phyloP scores from a whole-genome alignment of 2,888 invertebrate species.

The Adelphocoris suturalis region DNA sequence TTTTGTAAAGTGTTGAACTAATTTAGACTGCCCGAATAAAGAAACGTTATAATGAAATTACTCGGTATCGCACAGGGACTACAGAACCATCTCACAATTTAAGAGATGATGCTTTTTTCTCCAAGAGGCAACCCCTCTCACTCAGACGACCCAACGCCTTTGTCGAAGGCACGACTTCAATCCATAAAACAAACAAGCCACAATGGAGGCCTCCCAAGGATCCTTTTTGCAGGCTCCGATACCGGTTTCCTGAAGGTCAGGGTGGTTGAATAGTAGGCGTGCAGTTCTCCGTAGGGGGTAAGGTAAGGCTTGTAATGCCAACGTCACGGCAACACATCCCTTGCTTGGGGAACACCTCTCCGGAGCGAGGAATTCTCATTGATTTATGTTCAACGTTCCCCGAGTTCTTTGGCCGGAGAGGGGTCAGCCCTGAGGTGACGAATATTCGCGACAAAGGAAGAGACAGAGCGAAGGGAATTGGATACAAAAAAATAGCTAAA shows the following conservation, averaged over 20 bases:
- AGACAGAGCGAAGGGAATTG: too few relatives aligned
- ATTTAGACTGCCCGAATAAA: too few relatives aligned
- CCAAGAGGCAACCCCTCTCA: background rate
- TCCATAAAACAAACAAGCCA: slow-evolving; percentile 38
- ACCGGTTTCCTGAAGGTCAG: slow-evolving; percentile 56
- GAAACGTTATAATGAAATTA: too few relatives aligned
- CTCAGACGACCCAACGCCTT: background rate
- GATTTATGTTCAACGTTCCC: background rate
- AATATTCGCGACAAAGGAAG: too few relatives aligned
- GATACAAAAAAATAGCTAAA: too few relatives aligned
- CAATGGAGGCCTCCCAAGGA: slow-evolving; percentile 41
- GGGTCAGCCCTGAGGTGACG: too few relatives aligned
- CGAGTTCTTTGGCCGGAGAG: background rate
- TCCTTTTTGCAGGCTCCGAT: slow-evolving; percentile 38
- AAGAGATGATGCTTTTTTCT: background rate
- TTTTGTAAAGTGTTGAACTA: too few relatives aligned
- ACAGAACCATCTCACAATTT: too few relatives aligned
- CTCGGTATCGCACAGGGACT: too few relatives aligned
- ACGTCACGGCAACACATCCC: slow-evolving; percentile 15
- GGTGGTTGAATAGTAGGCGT: slow-evolving; percentile 44
- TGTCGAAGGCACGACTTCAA: slow-evolving; percentile 9
- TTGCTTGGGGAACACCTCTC: background rate
- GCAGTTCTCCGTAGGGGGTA: slow-evolving; percentile 4
- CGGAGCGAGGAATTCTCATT: background rate
- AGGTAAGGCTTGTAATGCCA: background rate